A percentile compares a stretch with the other conserved stretches of the same genome.
These are phyloP conservation scores for Sarcophaga variegata DNA, from an alignment of 2,888 invertebrate genomes.

Conservation along the genomic window DNA sequence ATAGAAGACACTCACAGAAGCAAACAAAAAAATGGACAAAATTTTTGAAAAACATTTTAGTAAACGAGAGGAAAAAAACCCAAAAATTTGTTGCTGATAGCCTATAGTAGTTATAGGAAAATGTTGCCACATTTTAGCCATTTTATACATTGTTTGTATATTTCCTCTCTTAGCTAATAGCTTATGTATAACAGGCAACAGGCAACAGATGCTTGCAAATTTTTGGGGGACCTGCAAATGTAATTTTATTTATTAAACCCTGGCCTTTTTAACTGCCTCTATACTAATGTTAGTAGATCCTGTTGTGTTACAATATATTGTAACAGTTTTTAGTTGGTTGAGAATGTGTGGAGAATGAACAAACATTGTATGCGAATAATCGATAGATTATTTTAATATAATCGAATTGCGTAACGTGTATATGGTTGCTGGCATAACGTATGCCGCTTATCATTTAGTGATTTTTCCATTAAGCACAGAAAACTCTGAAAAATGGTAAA, in stretches of 20 bases:
- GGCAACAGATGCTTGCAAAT: conserved; percentile 32
- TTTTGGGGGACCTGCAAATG: conserved; percentile 17
- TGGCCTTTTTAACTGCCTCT: not conserved
- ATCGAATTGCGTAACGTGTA: conserved; percentile 24
- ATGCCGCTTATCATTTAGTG: conserved; percentile 33
- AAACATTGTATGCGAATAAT: conserved; percentile 4
- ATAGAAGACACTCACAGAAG: not conserved
- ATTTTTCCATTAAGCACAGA: conserved; percentile 7
- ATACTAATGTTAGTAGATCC: not conserved
- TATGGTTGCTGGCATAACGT: not conserved
- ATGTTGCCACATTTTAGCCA: conserved; percentile 4
- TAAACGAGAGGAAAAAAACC: not conserved
- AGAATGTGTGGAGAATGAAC: not conserved
- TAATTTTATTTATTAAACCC: conserved; percentile 51
- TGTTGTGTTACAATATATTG: conserved; percentile 1
- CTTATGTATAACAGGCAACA: not conserved
- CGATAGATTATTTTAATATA: conserved; percentile 53
- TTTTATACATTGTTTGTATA: not conserved
- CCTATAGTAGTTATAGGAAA: conserved; percentile 25
- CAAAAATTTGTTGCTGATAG: not conserved
- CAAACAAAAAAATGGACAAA: not conserved
- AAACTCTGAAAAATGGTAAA: not conserved
- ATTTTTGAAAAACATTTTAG: not conserved
- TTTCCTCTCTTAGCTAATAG: not conserved
- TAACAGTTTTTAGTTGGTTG: not conserved